Conservation (phyloP, 2,888 invertebrate species). For the Entomobrya multifasciata region DNA sequence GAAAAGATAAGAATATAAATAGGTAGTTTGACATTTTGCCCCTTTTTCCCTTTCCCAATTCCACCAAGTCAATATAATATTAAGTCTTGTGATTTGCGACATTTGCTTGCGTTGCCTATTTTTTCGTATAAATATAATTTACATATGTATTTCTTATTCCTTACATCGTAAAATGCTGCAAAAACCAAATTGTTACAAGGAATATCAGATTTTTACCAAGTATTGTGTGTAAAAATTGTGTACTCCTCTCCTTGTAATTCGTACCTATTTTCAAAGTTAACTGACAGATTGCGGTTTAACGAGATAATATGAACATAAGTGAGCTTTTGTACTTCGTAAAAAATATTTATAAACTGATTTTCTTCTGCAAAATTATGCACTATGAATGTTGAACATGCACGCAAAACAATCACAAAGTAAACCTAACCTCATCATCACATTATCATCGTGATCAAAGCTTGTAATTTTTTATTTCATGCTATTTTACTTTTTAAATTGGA, state of each 20-base stretch:
- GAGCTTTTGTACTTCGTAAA: too few species aligned
- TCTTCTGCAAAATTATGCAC: neutral
- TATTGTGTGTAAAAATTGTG: too few species aligned
- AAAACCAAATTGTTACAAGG: too few species aligned
- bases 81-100: too few species aligned
- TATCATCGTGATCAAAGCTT: neutral
- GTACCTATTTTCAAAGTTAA: neutral
- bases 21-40: neutral
- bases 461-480: neutral
- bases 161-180: too few species aligned
- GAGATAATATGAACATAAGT: neutral
- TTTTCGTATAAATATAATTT: too few species aligned
- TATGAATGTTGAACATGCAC: neutral
- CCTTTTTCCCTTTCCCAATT: neutral
- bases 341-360: neutral
- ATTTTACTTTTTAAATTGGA: slow-evolving; percentile 5
- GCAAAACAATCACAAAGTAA: neutral
- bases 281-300: slow-evolving; percentile 16
- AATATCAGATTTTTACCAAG: too few species aligned
- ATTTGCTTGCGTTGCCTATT: too few species aligned
- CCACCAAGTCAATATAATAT: too few species aligned
- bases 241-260: too few species aligned
- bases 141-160: too few species aligned
- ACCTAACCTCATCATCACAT: neutral
- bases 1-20: neutral